Evolutionary conservation across 2,888 invertebrate genomes (phyloP), one percentile per base, ranked within the genome.

Genomic region (Caenorhabditis sp.): DNA sequence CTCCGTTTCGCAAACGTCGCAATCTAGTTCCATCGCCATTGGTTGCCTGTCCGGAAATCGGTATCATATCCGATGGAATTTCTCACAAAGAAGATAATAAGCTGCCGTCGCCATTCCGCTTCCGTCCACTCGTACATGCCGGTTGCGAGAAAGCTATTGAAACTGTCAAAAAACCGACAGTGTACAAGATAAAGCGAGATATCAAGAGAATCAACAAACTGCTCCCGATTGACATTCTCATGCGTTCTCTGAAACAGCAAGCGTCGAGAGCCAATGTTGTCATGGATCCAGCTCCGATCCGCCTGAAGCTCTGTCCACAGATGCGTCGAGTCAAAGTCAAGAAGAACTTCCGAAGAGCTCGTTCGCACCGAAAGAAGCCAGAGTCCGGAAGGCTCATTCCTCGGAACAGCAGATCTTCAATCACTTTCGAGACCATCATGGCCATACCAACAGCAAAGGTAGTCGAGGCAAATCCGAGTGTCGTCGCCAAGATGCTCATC

Each of bases 141-240:
- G 8, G 0, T 1, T 35, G 1, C 9, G 56, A 56, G 20, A 20
- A 37, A 20, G n/a, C 18, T 1, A 35, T 58, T 6, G 47, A 47
- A 18, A 26, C n/a, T 9, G 6, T 9, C 9, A 44, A 11, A 20
- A 44, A 53, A 20, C 18, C 15, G 2, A n/a, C n/a, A 1, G 55
- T 4, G 5, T 5, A n/a, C n/a, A 24, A 55, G n/a, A 22, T 35
- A 18, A 18, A 60, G 37, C 20, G 55, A 32, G 71, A 72, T 28
- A 32, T 32, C 18, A 53, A 62, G 3, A 35, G 40, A 24, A 64
- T 72, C 47, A 56, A 72, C 35, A 4, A 13, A 5, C 28, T 72
- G 15, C 18, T 72, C 13, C 71, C 71, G 5, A 64, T 72, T 6
- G 71, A 72, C 24, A 24, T 56, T 35, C 28, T 72, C 13, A 22